Evolutionary conservation across 2,797 vertebrate genomes (phyloP).

Genomic region (Brachymystax lenok): DNA sequence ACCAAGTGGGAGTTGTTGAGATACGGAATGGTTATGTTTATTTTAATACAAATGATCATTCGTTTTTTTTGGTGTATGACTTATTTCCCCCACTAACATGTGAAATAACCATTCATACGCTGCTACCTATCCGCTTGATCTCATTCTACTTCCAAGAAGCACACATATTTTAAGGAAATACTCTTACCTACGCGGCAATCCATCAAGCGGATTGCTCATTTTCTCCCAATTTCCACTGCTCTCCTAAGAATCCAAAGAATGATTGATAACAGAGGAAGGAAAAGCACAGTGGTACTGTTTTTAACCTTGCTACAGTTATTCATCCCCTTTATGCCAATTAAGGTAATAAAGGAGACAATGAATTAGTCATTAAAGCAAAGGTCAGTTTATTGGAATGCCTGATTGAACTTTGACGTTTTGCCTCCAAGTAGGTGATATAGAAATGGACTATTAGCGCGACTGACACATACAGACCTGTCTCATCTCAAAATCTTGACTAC

Average conservation of each 20-base stretch:
- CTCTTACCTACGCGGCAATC: constrained; percentile 68
- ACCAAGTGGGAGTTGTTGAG: background rate
- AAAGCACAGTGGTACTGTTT: constrained; percentile 80
- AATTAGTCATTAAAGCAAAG: constrained; percentile 81
- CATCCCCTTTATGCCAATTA: constrained; percentile 80
- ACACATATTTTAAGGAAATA: constrained; percentile 54
- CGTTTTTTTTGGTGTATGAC: constrained; percentile 19
- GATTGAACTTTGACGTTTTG: constrained; percentile 76
- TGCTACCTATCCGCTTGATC: constrained; percentile 55
- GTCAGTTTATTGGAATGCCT: constrained; percentile 83
- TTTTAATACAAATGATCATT: background rate
- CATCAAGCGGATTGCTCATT: constrained; percentile 78
- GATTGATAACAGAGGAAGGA: constrained; percentile 78
- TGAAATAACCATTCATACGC: constrained; percentile 27
- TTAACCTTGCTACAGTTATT: constrained; percentile 84
- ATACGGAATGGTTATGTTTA: background rate
- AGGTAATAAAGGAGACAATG: constrained; percentile 82
- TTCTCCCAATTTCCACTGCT: constrained; percentile 76
- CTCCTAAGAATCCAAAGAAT: constrained; percentile 77
- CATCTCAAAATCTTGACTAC: background rate
- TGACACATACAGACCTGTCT: no score
- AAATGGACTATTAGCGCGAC: background rate
- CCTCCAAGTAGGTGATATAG: constrained; percentile 45
- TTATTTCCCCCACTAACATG: constrained; percentile 34
- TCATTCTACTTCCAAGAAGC: constrained; percentile 54